These are phyloP conservation scores for Notamacropus eugenii DNA, from an alignment of 2,797 vertebrate genomes.

Conservation along the genomic window DNA sequence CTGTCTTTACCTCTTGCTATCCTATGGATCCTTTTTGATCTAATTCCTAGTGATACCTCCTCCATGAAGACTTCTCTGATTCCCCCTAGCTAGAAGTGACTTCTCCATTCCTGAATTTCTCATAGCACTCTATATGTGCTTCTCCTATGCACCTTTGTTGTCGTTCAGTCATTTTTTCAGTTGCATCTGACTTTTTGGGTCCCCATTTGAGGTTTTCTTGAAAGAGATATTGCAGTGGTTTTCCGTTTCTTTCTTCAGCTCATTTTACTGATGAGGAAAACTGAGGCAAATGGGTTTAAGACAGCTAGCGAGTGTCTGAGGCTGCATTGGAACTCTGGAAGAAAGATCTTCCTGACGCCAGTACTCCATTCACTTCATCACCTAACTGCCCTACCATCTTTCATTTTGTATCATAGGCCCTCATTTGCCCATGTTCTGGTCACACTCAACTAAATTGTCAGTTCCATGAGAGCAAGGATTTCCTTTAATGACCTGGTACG, in stretches of 20 bases:
- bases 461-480: neutral
- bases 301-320: neutral
- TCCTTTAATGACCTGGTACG: neutral
- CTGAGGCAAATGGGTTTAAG: neutral
- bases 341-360: neutral
- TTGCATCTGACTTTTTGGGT: neutral
- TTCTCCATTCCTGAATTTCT: neutral
- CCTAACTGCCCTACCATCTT: neutral
- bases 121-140: neutral
- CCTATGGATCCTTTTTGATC: neutral
- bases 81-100: neutral
- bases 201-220: neutral
- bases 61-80: neutral
- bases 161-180: neutral
- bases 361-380: neutral
- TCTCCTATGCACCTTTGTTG: neutral
- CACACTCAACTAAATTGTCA: neutral
- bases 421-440: neutral
- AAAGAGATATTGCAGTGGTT: neutral
- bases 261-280: neutral
- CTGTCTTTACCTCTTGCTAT: neutral
- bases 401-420: neutral
- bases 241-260: neutral
- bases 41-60: neutral
- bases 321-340: neutral